Evolutionary conservation across 2,113 vertebrate genomes (phyloP).

Genomic region (Elachura formosa): DNA sequence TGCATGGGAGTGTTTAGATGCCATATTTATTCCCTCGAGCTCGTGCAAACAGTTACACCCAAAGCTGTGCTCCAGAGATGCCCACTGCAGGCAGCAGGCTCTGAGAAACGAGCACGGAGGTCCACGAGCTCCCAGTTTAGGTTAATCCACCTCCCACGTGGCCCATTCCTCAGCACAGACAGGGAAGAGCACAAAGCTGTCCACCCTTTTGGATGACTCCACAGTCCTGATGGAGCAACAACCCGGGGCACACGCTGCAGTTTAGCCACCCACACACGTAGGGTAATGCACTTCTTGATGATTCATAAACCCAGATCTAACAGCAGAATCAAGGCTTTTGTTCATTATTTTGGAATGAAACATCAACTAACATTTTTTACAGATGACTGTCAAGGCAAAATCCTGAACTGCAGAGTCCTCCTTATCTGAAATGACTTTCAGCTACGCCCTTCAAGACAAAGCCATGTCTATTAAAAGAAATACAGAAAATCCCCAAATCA

Average conservation of each 20-base stretch:
- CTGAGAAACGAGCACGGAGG: conserved; percentile 42
- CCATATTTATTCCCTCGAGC: conserved; percentile 57
- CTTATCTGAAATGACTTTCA: conserved; percentile 44
- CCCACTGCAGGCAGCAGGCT: conserved; percentile 50
- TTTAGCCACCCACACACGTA: conserved; percentile 44
- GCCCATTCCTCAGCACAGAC: conserved; percentile 6
- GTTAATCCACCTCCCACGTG: conserved; percentile 45
- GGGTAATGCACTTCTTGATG: conserved; percentile 54
- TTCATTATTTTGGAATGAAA: conserved; percentile 55
- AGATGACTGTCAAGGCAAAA: conserved; percentile 51
- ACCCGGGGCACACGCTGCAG: neutral
- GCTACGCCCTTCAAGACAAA: conserved; percentile 49
- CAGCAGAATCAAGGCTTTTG: conserved; percentile 20
- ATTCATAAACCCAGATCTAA: conserved; percentile 45
- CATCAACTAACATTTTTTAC: conserved; percentile 52
- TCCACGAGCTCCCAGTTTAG: conserved; percentile 26
- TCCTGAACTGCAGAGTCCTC: conserved; percentile 9
- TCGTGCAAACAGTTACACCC: conserved; percentile 64
- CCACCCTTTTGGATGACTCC: conserved; percentile 36
- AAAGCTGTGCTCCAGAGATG: conserved; percentile 41
- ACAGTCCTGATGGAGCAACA: conserved; percentile 30
- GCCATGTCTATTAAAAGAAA: conserved; percentile 51
- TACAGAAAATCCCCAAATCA: conserved; percentile 13
- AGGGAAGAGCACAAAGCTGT: conserved; percentile 25
- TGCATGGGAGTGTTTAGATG: conserved; percentile 46